Evolutionary conservation across 2,113 vertebrate genomes (phyloP), one percentile per base, ranked within the genome.

Genomic region (Oncorhynchus tshawytscha): DNA sequence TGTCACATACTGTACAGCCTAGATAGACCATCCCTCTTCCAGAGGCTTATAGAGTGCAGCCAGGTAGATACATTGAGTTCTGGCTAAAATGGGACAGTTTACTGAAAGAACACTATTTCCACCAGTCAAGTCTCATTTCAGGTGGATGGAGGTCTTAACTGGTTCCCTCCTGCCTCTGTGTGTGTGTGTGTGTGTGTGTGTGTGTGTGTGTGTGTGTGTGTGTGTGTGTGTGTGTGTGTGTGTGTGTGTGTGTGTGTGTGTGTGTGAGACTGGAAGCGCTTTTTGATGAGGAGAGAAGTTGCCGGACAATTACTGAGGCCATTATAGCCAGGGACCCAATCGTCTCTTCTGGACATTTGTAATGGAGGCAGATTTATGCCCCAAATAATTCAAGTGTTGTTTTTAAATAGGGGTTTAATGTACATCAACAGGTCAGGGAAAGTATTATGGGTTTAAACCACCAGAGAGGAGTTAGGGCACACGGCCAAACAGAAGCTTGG

Each of bases 391-490:
- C 84, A 84, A 54, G 64, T 7, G 68, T 65, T 84, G 80, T 85
- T 85, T 48, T 48, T 70, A 76, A 88, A 84, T 70, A 80, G 80
- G 78, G 83, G 80, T 83, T 86, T 85, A 88, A 88, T 82, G 82
- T 90, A 90, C 87, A 91, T 90, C 89, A 92, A 88, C 91, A 91
- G 88, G 88, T 86, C 77, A 70, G 76, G 76, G 86, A 86, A 87
- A 86, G 89, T 88, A 82, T 85, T 88, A 85, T 81, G 78, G 85
- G 81, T 85, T 88, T 82, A 86, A 86, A 86, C 81, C 85, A 82
- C 81, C 78, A 82, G 79, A 85, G 83, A 79, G 81, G 78, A 82
- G 76, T 86, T 69, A 82, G 83, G 85, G 89, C 86, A 85, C 75
- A 76, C 81, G 15, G 81, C 89, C 88, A 90, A 86, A 91, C 87